A percentile compares a stretch with the other conserved stretches of the same genome.
Conservation (phyloP, 1,140 invertebrate genomes). For the Drosophila fuyamai region DNA sequence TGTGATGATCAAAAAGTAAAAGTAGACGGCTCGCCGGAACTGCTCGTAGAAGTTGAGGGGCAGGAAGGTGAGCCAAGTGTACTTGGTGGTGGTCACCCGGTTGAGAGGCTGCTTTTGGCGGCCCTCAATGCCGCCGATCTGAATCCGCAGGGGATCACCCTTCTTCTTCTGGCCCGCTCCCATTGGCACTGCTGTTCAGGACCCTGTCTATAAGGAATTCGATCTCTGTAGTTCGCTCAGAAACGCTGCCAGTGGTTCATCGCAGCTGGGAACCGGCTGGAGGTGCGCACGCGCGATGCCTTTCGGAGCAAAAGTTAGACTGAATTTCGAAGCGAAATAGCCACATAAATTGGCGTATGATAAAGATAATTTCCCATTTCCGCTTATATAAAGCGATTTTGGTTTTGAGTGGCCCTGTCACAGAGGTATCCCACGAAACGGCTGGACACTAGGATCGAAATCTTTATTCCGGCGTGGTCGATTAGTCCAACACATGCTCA, state of each 20-base stretch:
- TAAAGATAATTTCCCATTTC: conserved; percentile 17
- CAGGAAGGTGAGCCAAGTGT: conserved; percentile 91
- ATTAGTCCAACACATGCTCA: conserved; percentile 6
- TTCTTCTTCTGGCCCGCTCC: not conserved
- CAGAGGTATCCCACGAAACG: conserved; percentile 8
- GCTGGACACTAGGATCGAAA: not conserved
- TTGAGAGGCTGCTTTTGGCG: conserved; percentile 78
- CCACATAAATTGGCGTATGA: conserved; percentile 24
- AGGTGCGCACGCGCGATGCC: conserved; percentile 29
- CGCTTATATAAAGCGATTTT: conserved; percentile 3
- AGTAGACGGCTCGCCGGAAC: conserved; percentile 92
- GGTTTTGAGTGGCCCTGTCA: conserved; percentile 28
- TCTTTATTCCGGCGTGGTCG: conserved; percentile 16
- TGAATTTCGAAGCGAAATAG: conserved; percentile 36
- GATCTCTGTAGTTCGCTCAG: not conserved
- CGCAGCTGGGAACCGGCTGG: not conserved
- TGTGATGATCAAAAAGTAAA: conserved; percentile 91
- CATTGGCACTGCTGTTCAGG: not conserved
- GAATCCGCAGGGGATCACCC: conserved; percentile 36
- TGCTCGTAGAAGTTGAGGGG: conserved; percentile 94
- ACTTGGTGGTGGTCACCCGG: conserved; percentile 88
- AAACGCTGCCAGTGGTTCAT: conserved; percentile 6
- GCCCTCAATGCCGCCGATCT: conserved; percentile 26
- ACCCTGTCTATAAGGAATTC: not conserved
- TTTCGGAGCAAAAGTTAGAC: conserved; percentile 46